Conservation (phyloP, 2,888 invertebrate species). For the Megaustenia siamemsis region DNA sequence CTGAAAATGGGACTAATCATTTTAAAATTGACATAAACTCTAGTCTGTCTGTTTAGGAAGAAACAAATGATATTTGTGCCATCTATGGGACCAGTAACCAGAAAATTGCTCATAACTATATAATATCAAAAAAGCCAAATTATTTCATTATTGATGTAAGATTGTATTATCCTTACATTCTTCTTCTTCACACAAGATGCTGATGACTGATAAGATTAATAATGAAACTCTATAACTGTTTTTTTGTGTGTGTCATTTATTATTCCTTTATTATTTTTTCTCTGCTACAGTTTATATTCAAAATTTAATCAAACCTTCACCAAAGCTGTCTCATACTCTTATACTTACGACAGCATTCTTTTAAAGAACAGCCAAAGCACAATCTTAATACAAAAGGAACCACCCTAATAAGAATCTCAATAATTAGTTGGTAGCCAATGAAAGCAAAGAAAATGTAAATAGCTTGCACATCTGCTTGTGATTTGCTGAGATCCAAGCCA, state of each 20-base stretch:
- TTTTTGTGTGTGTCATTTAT: background rate
- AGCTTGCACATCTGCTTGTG: constrained; percentile 51
- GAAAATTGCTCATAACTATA: no score
- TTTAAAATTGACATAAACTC: no score
- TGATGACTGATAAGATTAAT: background rate
- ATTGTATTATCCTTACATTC: background rate
- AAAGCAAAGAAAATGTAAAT: constrained; percentile 52
- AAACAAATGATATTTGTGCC: no score
- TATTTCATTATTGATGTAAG: background rate
- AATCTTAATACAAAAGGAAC: background rate
- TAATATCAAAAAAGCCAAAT: no score
- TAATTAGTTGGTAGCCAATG: constrained; percentile 53
- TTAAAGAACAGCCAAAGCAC: background rate
- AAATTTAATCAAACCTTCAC: background rate
- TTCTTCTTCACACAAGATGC: background rate
- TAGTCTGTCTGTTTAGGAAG: no score
- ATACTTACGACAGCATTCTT: constrained; percentile 20
- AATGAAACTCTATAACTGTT: background rate
- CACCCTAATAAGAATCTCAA: constrained; percentile 43
- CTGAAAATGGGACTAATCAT: no score
- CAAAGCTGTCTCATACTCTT: background rate
- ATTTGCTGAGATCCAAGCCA: constrained; percentile 52
- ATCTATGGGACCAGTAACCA: no score
- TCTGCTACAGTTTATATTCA: no score
- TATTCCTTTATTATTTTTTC: background rate